Percentiles rank a stretch among this genome's conserved stretches.
Conservation (phyloP, 2,888 invertebrate species). For the Proisotoma minuta region DNA sequence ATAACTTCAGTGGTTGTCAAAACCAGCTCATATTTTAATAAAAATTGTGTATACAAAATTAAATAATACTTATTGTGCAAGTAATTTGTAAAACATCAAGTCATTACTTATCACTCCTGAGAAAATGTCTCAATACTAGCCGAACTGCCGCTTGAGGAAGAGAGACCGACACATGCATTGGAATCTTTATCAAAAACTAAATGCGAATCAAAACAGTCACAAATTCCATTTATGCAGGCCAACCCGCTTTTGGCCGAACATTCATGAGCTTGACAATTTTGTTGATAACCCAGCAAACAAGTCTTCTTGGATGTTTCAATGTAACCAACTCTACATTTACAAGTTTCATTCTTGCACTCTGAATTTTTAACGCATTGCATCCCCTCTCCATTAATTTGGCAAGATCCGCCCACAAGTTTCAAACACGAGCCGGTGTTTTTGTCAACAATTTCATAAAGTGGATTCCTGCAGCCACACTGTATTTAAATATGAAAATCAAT, state of each 20-base stretch:
- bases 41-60: too few species aligned
- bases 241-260: slow-evolving; percentile 27
- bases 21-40: too few species aligned
- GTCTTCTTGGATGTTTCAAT: slow-evolving; percentile 16
- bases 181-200: slow-evolving; percentile 25
- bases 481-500: background rate
- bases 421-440: slow-evolving; percentile 27
- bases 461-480: slow-evolving; percentile 32
- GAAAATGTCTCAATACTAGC: too few species aligned
- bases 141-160: slow-evolving; percentile 15
- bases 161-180: slow-evolving; percentile 25
- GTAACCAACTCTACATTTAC: slow-evolving; percentile 23
- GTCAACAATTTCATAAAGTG: slow-evolving; percentile 28
- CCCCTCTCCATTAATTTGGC: slow-evolving; percentile 14
- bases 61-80: too few species aligned
- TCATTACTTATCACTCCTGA: too few species aligned
- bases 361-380: slow-evolving; percentile 26
- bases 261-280: slow-evolving; percentile 19
- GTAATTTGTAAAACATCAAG: too few species aligned
- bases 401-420: slow-evolving; percentile 23
- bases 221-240: slow-evolving; percentile 25
- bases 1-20: too few species aligned
- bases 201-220: slow-evolving; percentile 32
- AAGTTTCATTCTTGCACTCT: slow-evolving; percentile 18
- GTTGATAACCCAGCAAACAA: slow-evolving; percentile 24